Conservation (phyloP, 2,888 invertebrate species). For the Capitulum mitella region DNA sequence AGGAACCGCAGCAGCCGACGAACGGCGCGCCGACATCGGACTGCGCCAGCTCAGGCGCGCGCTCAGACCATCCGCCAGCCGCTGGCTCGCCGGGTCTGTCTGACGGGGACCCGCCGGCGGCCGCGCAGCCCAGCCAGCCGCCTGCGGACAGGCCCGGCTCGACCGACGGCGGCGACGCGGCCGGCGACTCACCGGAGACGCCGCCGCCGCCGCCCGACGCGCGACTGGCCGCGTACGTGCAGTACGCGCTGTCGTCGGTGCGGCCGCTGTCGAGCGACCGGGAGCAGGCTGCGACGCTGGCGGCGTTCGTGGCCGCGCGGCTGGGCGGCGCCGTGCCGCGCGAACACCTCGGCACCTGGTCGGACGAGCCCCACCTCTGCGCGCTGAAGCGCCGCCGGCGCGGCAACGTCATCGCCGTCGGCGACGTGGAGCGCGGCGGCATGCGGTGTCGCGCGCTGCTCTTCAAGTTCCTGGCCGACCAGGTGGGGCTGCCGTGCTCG, state of each 20-base stretch:
- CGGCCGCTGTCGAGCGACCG: neutral
- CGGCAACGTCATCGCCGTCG: neutral
- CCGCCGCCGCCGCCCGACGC: neutral
- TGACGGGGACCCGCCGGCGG: neutral
- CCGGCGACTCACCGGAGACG: neutral
- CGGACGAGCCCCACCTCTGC: neutral
- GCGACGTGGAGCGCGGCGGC: neutral
- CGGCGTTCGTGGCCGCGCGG: neutral
- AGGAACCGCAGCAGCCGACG: too few species aligned
- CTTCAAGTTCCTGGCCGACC: constrained; percentile 25
- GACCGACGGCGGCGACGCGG: neutral
- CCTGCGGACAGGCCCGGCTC: neutral
- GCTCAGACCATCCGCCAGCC: too few species aligned
- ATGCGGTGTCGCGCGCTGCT: constrained; percentile 6
- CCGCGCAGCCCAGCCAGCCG: neutral
- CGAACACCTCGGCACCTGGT: constrained; percentile 14
- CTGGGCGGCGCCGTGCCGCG: constrained; percentile 2
- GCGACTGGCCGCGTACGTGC: neutral
- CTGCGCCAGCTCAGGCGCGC: too few species aligned
- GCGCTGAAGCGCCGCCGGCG: neutral
- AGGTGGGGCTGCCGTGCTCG: neutral
- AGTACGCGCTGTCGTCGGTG: neutral
- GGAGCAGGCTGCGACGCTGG: neutral
- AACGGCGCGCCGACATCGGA: too few species aligned
- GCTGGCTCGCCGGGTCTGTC: too few species aligned